These are phyloP conservation scores for Cherax destructor DNA, from an alignment of 1,140 invertebrate genomes.

Conservation along the genomic window DNA sequence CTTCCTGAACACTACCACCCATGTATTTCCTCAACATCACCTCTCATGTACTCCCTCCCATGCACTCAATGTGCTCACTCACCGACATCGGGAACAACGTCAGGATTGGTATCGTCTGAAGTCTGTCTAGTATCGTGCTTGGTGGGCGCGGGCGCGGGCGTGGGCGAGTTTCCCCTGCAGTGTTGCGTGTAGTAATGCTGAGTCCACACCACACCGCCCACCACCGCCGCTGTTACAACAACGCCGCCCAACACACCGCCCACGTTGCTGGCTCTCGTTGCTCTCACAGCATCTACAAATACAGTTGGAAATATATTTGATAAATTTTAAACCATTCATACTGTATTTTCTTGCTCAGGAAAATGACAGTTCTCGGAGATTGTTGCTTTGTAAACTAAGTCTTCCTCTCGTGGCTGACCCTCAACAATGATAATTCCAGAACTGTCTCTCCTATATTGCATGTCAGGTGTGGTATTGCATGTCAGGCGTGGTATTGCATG, in stretches of 20 bases:
- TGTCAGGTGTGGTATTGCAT: too few species aligned
- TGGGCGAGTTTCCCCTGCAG: neutral
- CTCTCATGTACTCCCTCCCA: neutral
- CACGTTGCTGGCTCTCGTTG: slow-evolving; percentile 32
- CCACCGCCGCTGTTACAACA: slow-evolving; percentile 3
- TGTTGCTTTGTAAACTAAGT: too few species aligned
- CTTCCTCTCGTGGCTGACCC: too few species aligned
- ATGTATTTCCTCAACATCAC: too few species aligned
- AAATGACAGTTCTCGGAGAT: too few species aligned
- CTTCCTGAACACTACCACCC: too few species aligned
- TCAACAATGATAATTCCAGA: too few species aligned
- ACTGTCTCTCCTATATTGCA: too few species aligned
- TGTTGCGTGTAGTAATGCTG: slow-evolving; percentile 19
- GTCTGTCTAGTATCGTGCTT: slow-evolving; percentile 20
- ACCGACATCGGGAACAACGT: slow-evolving; percentile 44
- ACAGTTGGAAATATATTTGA: neutral
- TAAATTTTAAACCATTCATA: too few species aligned
- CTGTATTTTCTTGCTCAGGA: too few species aligned
- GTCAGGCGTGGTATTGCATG: too few species aligned
- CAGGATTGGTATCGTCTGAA: slow-evolving; percentile 39
- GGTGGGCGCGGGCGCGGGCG: too few species aligned
- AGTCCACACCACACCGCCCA: slow-evolving; percentile 22
- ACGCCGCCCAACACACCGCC: slow-evolving; percentile 33
- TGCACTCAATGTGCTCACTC: neutral
- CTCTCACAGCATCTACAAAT: neutral